phyloP scores from a whole-genome alignment of 2,113 vertebrate species.

The Gymnogyps californianus region DNA sequence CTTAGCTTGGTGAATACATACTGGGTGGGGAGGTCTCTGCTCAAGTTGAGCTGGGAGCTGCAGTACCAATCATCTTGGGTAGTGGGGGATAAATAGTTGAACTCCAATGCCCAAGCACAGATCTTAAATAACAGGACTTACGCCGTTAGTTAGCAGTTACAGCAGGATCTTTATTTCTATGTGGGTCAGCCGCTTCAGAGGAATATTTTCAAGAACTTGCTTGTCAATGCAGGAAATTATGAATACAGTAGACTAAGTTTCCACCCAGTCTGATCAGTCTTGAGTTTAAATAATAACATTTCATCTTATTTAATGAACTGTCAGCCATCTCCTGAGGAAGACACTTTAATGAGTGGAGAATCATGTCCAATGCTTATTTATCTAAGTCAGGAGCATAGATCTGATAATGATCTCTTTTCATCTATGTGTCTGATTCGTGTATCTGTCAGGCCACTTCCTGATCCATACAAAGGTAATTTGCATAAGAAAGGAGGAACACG shows the following conservation, averaged over 20 bases:
- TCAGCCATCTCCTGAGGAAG: constrained; percentile 58
- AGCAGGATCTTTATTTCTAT: background rate
- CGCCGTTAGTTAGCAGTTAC: background rate
- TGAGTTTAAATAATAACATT: constrained; percentile 61
- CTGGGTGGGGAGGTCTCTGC: background rate
- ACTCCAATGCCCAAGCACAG: background rate
- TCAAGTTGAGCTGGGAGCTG: background rate
- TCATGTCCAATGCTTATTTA: constrained; percentile 64
- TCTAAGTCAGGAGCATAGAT: constrained; percentile 63
- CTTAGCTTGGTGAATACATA: background rate
- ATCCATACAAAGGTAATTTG: constrained; percentile 24
- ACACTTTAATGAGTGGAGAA: constrained; percentile 58
- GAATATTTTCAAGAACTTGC: background rate
- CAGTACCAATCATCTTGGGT: background rate
- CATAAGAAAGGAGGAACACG: background rate
- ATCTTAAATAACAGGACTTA: background rate
- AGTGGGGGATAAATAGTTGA: background rate
- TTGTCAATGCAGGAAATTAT: constrained; percentile 16
- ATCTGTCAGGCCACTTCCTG: constrained; percentile 31
- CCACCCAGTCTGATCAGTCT: constrained; percentile 24
- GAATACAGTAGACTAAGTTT: constrained; percentile 30
- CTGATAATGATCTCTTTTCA: constrained; percentile 38
- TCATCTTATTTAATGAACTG: constrained; percentile 66
- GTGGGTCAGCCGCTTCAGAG: background rate
- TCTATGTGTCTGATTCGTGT: background rate